These are phyloP conservation scores for Circaetus cinerascens DNA, from an alignment of 2,113 vertebrate genomes.

Conservation along the genomic window DNA sequence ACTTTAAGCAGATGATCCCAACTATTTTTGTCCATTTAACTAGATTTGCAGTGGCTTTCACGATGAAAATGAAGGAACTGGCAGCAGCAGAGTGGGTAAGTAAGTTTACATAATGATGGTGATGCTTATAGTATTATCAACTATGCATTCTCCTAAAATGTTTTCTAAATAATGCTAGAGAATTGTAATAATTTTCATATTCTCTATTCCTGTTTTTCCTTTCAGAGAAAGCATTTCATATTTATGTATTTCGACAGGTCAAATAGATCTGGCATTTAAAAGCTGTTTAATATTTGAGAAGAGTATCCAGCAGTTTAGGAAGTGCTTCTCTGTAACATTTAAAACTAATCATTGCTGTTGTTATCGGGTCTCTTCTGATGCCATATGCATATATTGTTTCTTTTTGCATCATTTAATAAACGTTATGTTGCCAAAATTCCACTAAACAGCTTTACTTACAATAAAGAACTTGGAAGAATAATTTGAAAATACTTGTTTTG, in stretches of 20 bases:
- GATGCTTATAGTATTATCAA: neutral
- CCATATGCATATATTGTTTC: neutral
- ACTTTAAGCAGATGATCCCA: conserved; percentile 3
- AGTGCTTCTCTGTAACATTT: neutral
- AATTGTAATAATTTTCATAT: neutral
- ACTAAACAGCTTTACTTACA: neutral
- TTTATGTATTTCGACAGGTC: neutral
- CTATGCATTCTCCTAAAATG: neutral
- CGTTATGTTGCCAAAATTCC: neutral
- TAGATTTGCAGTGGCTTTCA: conserved; percentile 95
- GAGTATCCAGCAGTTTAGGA: neutral
- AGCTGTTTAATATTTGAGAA: neutral
- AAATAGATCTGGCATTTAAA: neutral
- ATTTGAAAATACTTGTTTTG: neutral
- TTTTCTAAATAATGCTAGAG: neutral
- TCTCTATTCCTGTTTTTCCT: neutral
- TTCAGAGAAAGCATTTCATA: neutral
- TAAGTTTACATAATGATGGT: conserved; percentile 62
- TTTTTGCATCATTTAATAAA: neutral
- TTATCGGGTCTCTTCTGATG: fast-evolving
- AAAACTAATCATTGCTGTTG: neutral
- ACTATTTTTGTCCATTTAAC: neutral
- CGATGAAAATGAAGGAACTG: conserved; percentile 79
- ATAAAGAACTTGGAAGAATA: neutral
- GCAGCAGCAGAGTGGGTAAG: conserved; percentile 85